Evolutionary conservation across 2,888 invertebrate species (phyloP), one percentile per base, ranked within the genome.

Genomic region (Hybos culiciformis): DNA sequence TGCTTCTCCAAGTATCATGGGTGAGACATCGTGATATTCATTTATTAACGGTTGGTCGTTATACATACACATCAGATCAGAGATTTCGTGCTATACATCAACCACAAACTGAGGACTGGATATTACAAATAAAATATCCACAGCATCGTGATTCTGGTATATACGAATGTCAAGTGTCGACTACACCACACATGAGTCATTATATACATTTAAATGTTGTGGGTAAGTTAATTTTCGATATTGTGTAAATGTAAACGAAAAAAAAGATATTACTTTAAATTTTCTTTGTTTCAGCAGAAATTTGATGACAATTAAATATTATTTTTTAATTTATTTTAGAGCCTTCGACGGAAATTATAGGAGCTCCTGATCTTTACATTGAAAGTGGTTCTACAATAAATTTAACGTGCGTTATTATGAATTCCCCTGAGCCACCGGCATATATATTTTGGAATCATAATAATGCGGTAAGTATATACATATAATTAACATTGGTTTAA

Each of bases 371-470:
- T 67, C 72, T 91, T 54, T 91, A 85, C 72, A 90, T 92, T 61
- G 90, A 91, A 70, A 77, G 86, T 52, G 91, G 91, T 44, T 90
- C 88, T 65, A 91, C 91, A 55, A 90, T 92, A 68, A 92, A 92
- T 72, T 73, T 92, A 55, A 92, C 91, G 48, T 92, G 92, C 68
- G 83, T 91, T 57, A 87, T 92, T 54, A 73, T 83, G 48, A 86
- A 84, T 64, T 90, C 88, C 56, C 91, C 91, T 18, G 90, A 91
- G 63, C 88, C 90, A 46, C 91, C 91, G 33, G 88, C 87, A 44
- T 92, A 86, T 68, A 90, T 92, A 63, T 88, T 84, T 68, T 91
- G 90, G 90, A 88, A 90, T 72, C 90, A 90, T 70, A 88, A 90
- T 69, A 81, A 86, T 65, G 86, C 82, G 67, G 90, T 91, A 72